A percentile compares a stretch with the other conserved stretches of the same genome.
phyloP scores from a whole-genome alignment of 2,888 invertebrate genomes.

The Empis livida region DNA sequence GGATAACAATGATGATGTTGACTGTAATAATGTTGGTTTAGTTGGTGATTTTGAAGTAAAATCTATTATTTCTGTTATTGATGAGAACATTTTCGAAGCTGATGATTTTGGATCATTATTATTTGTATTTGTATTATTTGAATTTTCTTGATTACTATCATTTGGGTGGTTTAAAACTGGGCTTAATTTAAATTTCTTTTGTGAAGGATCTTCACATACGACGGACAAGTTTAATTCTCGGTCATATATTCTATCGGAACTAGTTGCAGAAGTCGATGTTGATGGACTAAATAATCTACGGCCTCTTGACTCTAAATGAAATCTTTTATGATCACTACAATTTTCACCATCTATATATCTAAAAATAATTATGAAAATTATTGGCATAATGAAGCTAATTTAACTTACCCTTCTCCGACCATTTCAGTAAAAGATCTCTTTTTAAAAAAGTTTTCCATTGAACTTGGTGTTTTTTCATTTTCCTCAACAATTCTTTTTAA shows the following conservation, averaged over 20 bases:
- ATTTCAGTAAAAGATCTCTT: conserved; percentile 32
- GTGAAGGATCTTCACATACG: conserved; percentile 18
- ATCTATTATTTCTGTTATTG: conserved; percentile 22
- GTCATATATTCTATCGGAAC: conserved; percentile 1
- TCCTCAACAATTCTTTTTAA: conserved; percentile 36
- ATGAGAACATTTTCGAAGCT: conserved; percentile 15
- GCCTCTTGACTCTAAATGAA: conserved; percentile 32
- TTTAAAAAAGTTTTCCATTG: conserved; percentile 23
- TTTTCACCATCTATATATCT: conserved; percentile 15
- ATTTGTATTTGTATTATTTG: conserved; percentile 3
- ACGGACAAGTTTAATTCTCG: conserved; percentile 12
- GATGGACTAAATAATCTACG: conserved; percentile 39
- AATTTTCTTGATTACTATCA: conserved; percentile 23
- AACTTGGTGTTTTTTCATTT: conserved; percentile 27
- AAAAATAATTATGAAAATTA: no score
- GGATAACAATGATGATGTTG: conserved; percentile 10
- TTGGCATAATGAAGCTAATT: no score
- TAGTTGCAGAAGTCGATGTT: conserved; percentile 6
- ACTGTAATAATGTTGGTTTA: conserved; percentile 14
- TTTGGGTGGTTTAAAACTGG: conserved; percentile 13
- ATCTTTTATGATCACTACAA: conserved; percentile 31
- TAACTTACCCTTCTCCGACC: conserved; percentile 16
- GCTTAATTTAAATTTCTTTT: background rate
- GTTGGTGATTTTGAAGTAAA: conserved; percentile 7
- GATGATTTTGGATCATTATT: background rate